Evolutionary conservation across 1,140 invertebrate genomes (phyloP), one percentile per base, ranked within the genome.

Genomic region (Sitobion miscanthi): DNA sequence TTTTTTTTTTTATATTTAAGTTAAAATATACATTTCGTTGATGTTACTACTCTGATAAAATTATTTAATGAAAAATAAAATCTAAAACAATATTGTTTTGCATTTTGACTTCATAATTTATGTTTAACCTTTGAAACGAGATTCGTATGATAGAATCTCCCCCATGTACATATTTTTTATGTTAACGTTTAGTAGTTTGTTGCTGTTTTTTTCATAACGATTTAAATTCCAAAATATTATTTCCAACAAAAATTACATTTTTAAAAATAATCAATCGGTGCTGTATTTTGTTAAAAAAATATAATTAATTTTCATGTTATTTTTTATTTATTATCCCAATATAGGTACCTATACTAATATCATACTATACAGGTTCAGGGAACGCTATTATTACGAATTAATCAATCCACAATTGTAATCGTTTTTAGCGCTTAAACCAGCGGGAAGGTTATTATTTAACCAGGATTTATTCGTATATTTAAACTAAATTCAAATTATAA

Each of bases 31-130:
- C 8, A 86, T 86, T 86, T 45, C 45, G 38, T 30, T 42, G 38
- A 86, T 86, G 23, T 86, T 25, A 86, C 42, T 86, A 25, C 38
- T 21, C 8, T 35, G 86, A 88, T 88, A 47, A 52, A 88, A 88
- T 88, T 88, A 52, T 88, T 88, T 88, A 30, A n/a, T 88, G 52
- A 87, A 87, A 47, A 49, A 49, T 49, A 88, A 89, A 89, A 87
- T 47, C 45, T 25, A 87, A 86, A 86, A 87, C 47, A 89, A 89
- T 89, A 54, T 38, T 38, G 87, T 54, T 89, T 89, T 54, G 21
- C 21, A 35, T 89, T 54, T 54, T 52, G 30, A 89, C 49, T 89
- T 54, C 38, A 57, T 25, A 57, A 54, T 38, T 89, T 57, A 89
- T 62, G 38, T 90, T 69, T 62, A 47, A 90, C 54, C 89, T 90